Evolutionary conservation across 2,797 vertebrate species (phyloP).

Genomic region (Muscicapa comitata): DNA sequence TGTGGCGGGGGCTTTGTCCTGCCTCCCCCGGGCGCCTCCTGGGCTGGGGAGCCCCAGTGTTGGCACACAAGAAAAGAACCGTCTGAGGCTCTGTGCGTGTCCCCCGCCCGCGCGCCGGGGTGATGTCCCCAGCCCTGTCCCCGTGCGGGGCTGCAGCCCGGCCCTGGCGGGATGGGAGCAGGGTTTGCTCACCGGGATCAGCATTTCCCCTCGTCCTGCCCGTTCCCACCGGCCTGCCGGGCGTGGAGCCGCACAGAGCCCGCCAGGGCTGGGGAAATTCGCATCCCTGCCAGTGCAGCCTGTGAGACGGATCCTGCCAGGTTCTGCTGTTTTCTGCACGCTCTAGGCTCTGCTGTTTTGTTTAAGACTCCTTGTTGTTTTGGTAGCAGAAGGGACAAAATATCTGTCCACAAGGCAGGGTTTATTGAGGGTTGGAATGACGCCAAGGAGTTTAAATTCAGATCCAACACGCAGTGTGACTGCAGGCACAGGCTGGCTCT

Average conservation of each 20-base stretch:
- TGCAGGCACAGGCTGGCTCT: neutral
- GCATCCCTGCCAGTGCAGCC: neutral
- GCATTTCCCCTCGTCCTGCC: neutral
- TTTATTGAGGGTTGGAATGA: neutral
- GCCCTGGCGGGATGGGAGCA: neutral
- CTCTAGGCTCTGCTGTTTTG: neutral
- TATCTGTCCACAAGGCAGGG: neutral
- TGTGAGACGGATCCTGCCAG: neutral
- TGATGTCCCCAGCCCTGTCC: neutral
- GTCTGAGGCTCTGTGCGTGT: neutral
- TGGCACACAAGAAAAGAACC: neutral
- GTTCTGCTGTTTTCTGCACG: accelerated
- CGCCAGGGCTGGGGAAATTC: accelerated
- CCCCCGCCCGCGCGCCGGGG: neutral
- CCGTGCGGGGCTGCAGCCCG: neutral
- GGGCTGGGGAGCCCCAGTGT: neutral
- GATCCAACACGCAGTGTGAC: neutral
- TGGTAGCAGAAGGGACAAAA: neutral
- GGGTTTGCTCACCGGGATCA: neutral
- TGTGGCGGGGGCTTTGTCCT: neutral
- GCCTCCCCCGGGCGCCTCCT: neutral
- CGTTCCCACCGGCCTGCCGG: neutral
- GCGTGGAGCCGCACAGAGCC: neutral
- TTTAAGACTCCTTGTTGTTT: neutral
- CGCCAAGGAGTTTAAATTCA: neutral